Evolutionary conservation across 2,797 vertebrate species (phyloP).

Genomic region (Hybognathus amarus): DNA sequence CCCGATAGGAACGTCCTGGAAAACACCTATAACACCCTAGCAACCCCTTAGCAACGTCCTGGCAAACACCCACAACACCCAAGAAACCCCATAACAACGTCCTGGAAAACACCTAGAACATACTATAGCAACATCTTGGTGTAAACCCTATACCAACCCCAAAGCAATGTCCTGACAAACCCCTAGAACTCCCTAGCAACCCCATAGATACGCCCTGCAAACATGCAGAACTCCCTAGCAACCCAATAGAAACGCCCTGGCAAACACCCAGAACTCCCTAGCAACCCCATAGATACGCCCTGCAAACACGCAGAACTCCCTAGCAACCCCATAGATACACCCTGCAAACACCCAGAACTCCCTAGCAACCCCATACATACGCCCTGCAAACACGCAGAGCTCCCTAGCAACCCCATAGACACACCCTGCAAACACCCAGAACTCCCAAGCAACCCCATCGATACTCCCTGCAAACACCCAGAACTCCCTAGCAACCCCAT

Average conservation of each 20-base stretch:
- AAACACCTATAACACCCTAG: background rate
- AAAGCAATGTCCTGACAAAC: rapidly evolving
- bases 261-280: background rate
- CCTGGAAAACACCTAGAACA: too few relatives aligned
- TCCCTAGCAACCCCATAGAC: background rate
- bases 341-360: background rate
- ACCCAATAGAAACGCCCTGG: background rate
- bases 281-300: rapidly evolving
- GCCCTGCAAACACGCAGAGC: background rate
- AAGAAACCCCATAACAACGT: background rate
- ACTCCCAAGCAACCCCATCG: background rate
- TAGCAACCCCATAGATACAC: background rate
- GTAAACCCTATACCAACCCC: background rate
- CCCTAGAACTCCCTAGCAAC: background rate
- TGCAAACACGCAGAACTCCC: background rate
- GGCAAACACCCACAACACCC: background rate
- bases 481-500: background rate
- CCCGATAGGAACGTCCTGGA: background rate
- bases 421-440: background rate
- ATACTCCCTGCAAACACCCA: background rate
- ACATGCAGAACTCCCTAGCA: background rate
- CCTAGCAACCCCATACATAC: background rate
- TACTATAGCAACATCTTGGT: background rate
- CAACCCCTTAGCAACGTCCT: rapidly evolving
- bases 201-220: rapidly evolving